Conservation (phyloP, 2,888 invertebrate species). For the Miltochrista miniata region DNA sequence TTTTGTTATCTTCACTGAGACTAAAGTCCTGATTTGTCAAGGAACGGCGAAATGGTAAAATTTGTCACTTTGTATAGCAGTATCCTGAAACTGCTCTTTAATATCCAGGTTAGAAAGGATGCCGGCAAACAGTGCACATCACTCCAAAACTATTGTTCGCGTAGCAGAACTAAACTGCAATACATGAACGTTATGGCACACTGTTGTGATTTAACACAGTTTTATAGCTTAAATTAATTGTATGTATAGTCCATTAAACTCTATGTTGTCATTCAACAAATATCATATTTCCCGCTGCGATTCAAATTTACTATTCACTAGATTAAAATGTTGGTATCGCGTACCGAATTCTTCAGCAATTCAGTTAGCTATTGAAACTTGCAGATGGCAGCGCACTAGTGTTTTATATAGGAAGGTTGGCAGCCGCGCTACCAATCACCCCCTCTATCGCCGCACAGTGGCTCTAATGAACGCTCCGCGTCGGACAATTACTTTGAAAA, state of each 20-base stretch:
- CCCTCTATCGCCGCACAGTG: slow-evolving; percentile 34
- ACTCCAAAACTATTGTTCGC: slow-evolving; percentile 40
- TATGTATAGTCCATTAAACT: slow-evolving; percentile 39
- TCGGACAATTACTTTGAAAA: neutral
- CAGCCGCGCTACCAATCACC: slow-evolving; percentile 49
- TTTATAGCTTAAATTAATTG: slow-evolving; percentile 40
- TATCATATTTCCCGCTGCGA: slow-evolving; percentile 63
- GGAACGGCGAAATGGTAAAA: slow-evolving; percentile 75
- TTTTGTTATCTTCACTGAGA: slow-evolving; percentile 58
- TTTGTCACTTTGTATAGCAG: slow-evolving; percentile 58
- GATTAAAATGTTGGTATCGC: slow-evolving; percentile 70
- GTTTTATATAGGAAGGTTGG: slow-evolving; percentile 76
- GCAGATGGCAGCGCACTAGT: slow-evolving; percentile 79
- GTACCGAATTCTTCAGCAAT: slow-evolving; percentile 72
- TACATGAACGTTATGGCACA: slow-evolving; percentile 40
- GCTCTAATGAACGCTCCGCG: neutral
- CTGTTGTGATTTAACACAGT: slow-evolving; percentile 61
- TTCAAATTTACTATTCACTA: slow-evolving; percentile 57
- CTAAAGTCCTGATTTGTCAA: slow-evolving; percentile 50
- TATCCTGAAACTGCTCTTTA: slow-evolving; percentile 57
- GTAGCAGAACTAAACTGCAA: slow-evolving; percentile 18
- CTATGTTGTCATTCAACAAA: slow-evolving; percentile 48
- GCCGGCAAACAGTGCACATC: slow-evolving; percentile 61
- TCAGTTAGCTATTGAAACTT: slow-evolving; percentile 82
- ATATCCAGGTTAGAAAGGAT: slow-evolving; percentile 71